phyloP scores from a whole-genome alignment of 2,113 vertebrate genomes.

The Euleptes europaea region DNA sequence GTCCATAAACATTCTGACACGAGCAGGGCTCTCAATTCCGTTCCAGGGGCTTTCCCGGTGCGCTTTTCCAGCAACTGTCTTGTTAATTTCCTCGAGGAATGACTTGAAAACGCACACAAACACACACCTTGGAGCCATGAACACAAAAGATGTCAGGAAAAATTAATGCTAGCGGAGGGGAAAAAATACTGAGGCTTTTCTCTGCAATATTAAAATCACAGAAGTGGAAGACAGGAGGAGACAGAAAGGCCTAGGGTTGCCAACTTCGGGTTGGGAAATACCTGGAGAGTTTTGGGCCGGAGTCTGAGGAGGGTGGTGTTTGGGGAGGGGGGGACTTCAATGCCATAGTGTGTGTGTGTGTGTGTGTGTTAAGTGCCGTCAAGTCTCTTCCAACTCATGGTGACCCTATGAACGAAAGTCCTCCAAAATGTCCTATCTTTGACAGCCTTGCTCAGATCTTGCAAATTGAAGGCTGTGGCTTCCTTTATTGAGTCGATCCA shows the following conservation, averaged over 20 bases:
- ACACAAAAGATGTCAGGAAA: not conserved
- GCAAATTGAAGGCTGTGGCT: no score
- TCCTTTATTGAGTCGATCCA: no score
- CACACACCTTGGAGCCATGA: not conserved
- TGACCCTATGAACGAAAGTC: no score
- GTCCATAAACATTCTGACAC: not conserved
- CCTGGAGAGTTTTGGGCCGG: no score
- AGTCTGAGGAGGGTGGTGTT: no score
- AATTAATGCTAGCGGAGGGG: not conserved
- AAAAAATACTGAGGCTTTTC: not conserved
- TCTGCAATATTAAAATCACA: not conserved
- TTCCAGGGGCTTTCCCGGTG: slow-evolving; percentile 25
- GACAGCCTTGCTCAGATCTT: no score
- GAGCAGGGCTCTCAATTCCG: not conserved
- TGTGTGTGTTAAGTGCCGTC: no score
- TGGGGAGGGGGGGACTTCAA: no score
- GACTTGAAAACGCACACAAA: not conserved
- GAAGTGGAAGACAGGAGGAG: not conserved
- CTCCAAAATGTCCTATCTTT: no score
- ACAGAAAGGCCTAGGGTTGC: not conserved
- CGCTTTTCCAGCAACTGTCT: not conserved
- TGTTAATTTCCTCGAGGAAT: not conserved
- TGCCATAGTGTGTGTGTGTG: no score
- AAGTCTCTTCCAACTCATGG: no score
- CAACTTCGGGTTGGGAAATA: no score